Conservation (phyloP, 2,888 invertebrate species). For the Platycheirus rosarum region DNA sequence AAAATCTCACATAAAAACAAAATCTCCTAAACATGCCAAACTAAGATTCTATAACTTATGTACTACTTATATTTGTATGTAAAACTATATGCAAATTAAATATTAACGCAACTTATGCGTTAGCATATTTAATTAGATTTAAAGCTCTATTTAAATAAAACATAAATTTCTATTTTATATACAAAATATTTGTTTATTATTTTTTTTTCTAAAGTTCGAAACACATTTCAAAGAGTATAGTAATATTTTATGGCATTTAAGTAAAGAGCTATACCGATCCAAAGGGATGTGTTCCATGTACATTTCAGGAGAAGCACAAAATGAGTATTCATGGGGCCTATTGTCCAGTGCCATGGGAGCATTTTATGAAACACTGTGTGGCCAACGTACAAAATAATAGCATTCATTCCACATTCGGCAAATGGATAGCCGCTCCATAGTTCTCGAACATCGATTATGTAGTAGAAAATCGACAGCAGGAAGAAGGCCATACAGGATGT, state of each 20-base stretch:
- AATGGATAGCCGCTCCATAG: slow-evolving; percentile 95
- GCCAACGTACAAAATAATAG: slow-evolving; percentile 94
- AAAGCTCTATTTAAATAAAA: slow-evolving; percentile 43
- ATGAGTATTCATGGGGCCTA: slow-evolving; percentile 89
- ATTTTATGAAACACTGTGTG: slow-evolving; percentile 89
- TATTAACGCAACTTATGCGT: slow-evolving; percentile 49
- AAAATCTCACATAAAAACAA: slow-evolving; percentile 38
- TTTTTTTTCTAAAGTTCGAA: background rate
- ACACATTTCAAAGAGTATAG: slow-evolving; percentile 77
- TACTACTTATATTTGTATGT: slow-evolving; percentile 32
- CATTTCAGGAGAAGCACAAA: slow-evolving; percentile 88
- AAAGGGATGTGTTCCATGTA: slow-evolving; percentile 92
- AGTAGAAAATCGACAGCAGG: slow-evolving; percentile 89
- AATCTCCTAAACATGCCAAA: slow-evolving; percentile 73
- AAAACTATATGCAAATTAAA: slow-evolving; percentile 30
- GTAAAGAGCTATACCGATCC: slow-evolving; percentile 91
- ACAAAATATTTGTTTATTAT: slow-evolving; percentile 18
- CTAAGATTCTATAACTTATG: slow-evolving; percentile 65
- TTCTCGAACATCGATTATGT: slow-evolving; percentile 88
- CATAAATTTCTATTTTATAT: slow-evolving; percentile 55
- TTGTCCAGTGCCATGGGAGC: slow-evolving; percentile 92
- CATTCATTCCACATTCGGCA: slow-evolving; percentile 95
- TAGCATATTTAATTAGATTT: slow-evolving; percentile 50
- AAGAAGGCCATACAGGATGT: slow-evolving; percentile 91
- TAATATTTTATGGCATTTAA: slow-evolving; percentile 87